Evolutionary conservation across 1,140 invertebrate species (phyloP).

Genomic region (Matsumurasca onukii): DNA sequence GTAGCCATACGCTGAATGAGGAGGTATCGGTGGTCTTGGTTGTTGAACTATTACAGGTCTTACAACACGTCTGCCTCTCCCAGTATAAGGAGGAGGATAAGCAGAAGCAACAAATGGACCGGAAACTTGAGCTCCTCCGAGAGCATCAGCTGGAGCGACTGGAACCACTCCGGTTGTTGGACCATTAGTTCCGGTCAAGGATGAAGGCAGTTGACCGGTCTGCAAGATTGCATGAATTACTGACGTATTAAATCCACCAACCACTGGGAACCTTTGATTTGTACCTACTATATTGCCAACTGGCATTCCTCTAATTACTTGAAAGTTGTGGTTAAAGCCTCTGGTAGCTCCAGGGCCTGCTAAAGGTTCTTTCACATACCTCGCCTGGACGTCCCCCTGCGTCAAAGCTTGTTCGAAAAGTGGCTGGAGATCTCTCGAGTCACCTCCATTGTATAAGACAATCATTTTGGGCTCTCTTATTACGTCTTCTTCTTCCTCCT

Average conservation of each 20-base stretch:
- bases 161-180: neutral
- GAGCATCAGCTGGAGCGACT: neutral
- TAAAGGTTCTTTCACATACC: slow-evolving; percentile 25
- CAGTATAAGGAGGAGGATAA: no score
- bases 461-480: slow-evolving; percentile 12
- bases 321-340: slow-evolving; percentile 32
- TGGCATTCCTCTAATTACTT: slow-evolving; percentile 22
- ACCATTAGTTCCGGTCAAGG: neutral
- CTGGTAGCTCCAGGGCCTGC: slow-evolving; percentile 23
- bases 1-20: no score
- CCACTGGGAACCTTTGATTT: slow-evolving; percentile 9
- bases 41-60: no score
- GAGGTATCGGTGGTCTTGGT: no score
- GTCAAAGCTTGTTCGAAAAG: neutral
- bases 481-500: slow-evolving; percentile 22
- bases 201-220: neutral
- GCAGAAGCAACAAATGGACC: no score
- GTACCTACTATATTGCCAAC: neutral
- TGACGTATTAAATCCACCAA: slow-evolving; percentile 21
- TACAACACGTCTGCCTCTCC: no score
- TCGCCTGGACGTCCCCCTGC: neutral
- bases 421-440: neutral
- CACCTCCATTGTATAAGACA: slow-evolving; percentile 4
- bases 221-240: neutral
- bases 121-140: no score